phyloP scores from a whole-genome alignment of 2,888 invertebrate genomes.

The Conomelus anceps region DNA sequence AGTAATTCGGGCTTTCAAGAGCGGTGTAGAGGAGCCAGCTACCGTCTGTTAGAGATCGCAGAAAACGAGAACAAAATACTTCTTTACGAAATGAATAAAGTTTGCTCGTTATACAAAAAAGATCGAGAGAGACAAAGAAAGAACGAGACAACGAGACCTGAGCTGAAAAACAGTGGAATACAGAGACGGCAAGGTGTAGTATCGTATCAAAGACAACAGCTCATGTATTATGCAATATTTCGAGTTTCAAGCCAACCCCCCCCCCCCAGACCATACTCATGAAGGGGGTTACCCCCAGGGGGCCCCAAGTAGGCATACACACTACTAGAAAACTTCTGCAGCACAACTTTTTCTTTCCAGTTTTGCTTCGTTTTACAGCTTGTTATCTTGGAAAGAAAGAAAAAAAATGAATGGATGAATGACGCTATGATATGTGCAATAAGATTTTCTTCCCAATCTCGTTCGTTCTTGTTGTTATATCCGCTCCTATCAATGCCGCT shows the following conservation, averaged over 20 bases:
- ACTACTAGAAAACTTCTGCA: neutral
- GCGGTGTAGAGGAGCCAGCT: neutral
- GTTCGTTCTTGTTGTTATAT: neutral
- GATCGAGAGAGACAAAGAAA: neutral
- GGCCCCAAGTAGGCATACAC: neutral
- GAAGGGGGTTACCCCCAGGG: neutral
- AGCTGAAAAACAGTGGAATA: neutral
- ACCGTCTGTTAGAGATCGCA: neutral
- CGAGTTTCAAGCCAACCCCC: neutral
- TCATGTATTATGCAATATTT: neutral
- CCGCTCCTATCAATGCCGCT: too few species aligned
- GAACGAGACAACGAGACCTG: neutral
- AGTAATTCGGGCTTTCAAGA: neutral
- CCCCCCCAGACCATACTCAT: neutral
- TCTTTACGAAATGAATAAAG: neutral
- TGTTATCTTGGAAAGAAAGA: neutral
- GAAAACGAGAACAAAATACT: neutral
- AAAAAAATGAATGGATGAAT: neutral
- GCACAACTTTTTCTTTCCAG: neutral
- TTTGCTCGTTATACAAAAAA: neutral
- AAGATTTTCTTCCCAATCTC: neutral
- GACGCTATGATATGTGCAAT: neutral
- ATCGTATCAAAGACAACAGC: neutral
- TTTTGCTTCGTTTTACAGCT: neutral
- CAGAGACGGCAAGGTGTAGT: neutral